Percentiles rank a stretch among this genome's conserved stretches.
Conservation (phyloP, 1,140 invertebrate species). For the Macrosteles quadrilineatus region DNA sequence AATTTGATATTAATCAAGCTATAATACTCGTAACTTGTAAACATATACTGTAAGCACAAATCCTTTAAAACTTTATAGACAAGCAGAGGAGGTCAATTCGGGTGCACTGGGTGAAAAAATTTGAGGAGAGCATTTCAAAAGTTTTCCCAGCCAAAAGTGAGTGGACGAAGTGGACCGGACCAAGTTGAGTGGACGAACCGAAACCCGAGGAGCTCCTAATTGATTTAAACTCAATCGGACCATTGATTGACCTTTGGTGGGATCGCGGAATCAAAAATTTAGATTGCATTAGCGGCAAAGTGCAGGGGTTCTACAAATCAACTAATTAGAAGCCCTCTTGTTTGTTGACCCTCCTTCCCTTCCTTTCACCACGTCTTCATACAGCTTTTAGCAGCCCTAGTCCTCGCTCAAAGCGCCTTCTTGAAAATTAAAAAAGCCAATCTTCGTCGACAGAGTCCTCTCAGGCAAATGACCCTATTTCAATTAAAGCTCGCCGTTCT, state of each 20-base stretch:
- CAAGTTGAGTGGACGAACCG: not conserved
- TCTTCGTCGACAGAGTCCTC: not conserved
- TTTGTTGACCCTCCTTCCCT: conserved; percentile 16
- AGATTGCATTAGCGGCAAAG: conserved; percentile 37
- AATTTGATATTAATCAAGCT: no score
- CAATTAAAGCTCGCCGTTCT: conserved; percentile 8
- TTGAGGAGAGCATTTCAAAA: no score
- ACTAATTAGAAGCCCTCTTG: conserved; percentile 37
- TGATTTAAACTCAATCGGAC: conserved; percentile 29
- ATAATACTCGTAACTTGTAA: no score
- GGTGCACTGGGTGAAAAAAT: no score
- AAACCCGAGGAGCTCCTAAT: conserved; percentile 4
- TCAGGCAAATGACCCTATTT: conserved; percentile 7
- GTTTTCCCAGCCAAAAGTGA: no score
- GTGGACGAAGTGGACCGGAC: not conserved
- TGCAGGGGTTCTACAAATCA: conserved; percentile 36
- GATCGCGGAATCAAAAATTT: conserved; percentile 38
- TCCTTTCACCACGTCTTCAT: conserved; percentile 25
- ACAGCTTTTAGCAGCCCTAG: conserved; percentile 15
- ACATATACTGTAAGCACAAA: no score
- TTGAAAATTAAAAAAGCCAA: conserved; percentile 27
- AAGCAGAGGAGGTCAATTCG: no score
- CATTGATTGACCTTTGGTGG: conserved; percentile 22
- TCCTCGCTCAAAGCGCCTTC: conserved; percentile 12
- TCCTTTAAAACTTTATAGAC: no score